Evolutionary conservation across 2,113 vertebrate genomes (phyloP).

Genomic region (Colinus virginianus): DNA sequence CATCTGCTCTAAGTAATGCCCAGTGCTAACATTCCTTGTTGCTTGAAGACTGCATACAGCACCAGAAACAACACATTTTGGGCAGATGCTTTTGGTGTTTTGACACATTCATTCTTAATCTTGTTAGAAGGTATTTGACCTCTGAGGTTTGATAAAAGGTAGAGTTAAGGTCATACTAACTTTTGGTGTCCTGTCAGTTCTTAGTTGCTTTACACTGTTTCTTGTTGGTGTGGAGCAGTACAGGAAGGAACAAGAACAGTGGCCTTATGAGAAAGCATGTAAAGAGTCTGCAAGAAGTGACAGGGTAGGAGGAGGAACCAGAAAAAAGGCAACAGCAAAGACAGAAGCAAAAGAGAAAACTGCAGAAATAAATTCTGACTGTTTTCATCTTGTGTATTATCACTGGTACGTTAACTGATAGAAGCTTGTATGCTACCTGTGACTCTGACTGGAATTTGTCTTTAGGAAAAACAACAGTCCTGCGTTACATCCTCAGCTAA

Average conservation of each 20-base stretch:
- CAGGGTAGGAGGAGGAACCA: background rate
- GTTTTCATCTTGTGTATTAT: background rate
- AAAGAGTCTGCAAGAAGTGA: background rate
- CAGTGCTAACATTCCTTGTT: background rate
- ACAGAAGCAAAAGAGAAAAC: background rate
- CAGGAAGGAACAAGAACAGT: background rate
- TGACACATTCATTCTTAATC: background rate
- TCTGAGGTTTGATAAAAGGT: background rate
- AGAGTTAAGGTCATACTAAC: background rate
- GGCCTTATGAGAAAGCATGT: background rate
- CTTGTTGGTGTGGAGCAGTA: background rate
- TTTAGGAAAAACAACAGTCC: background rate
- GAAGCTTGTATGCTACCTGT: background rate
- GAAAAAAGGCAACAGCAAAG: background rate
- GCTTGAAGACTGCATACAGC: background rate
- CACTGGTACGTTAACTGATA: background rate
- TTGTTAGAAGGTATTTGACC: background rate
- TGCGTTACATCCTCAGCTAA: background rate
- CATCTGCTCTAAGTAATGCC: background rate
- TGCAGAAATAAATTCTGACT: background rate
- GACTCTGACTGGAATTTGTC: background rate
- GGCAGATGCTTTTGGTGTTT: background rate
- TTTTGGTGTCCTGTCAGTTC: background rate
- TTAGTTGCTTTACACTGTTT: accelerated
- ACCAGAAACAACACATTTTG: background rate